Base-by-base conservation (phyloP, 2,888 invertebrate species). In the Carpatolechia fugitivella region DNA sequence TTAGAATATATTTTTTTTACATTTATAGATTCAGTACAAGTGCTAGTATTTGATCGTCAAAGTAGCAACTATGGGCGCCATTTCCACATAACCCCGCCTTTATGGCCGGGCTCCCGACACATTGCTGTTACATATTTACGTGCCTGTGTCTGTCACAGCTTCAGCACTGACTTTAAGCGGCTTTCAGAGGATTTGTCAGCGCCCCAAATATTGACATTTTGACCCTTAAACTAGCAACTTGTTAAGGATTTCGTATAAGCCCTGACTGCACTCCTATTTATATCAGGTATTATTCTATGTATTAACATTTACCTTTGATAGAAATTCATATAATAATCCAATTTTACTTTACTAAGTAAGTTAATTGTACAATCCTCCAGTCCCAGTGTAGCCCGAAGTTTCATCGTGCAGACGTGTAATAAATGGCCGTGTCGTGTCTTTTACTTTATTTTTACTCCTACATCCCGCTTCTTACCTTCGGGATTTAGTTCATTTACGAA, bases 81-180 rank as follows among this genome's bases (percentile, higher is more conserved):
- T n/a, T n/a, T n/a, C n/a, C n/a, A n/a, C n/a, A n/a, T n/a, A n/a
- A n/a, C n/a, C n/a, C n/a, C n/a, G n/a, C n/a, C n/a, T n/a, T n/a
- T n/a, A n/a, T n/a, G n/a, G n/a, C n/a, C 70, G 54, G 48, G 47
- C 20, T 29, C 40, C 35, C 30, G 49, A 66, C 67, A 69, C 11
- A 16, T 14, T 35, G 13, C 24, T 31, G 33, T 38, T 76, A 65
- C 70, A 75, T 74, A 72, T 75, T 75, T 69, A 75, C 74, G 62
- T 59, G 41, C 56, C 57, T 75, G 62, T 59, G 41, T 55, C 58
- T 52, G 38, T 38, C 29, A 29, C 29, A 20, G 18, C n/a, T 24
- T 29, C 35, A 20, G 35, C 54, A 62, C 61, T 63, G 63, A 65
- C 63, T 68, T 58, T 69, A 70, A 71, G 66, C 64, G 64, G 69